Evolutionary conservation across 2,888 invertebrate genomes (phyloP), one percentile per base, ranked within the genome.

Genomic region (Antheraea yamamai): DNA sequence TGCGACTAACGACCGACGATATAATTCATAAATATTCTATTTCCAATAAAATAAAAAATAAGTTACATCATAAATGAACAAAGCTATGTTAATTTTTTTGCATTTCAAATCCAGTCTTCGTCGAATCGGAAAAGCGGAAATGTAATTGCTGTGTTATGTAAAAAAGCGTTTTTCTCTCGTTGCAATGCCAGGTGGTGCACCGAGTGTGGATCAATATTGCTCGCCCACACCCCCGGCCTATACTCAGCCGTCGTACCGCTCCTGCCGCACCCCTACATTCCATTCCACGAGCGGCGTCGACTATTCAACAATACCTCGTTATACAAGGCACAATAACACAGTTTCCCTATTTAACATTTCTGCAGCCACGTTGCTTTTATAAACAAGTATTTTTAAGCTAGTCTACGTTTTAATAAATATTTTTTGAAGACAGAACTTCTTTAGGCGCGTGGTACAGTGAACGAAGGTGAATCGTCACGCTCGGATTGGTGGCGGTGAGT

Each of bases 181-280:
- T 91, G 91, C 91, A 90, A 80, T 26, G 16, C 26, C 64, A 88
- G 90, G 89, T 88, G 88, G 87, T 92, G 92, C 91, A 91, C 79
- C 81, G 83, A 84, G 81, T 79, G 78, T 81, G 86, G 92, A 93
- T 92, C 93, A 88, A 93, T 92, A 93, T 78, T 80, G 82, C 79
- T 77, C 81, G 79, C 81, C 78, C 79, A 79, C 79, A 79, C 79
- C 81, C 78, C 78, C 76, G 77, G 79, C 47, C 47, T 12, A 47
- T 47, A 47, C 47, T 12, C 47, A 1, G 47, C 12, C 78, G 77
- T 77, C 76, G 78, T 75, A 77, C 77, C 76, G 30, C 76, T 74
- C 78, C 77, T 78, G 77, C 79, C 79, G 77, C 39, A 12, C 70
- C 70, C 70, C 70, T 39, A 2, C 68, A 1, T 30, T 12, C 18